phyloP scores from a whole-genome alignment of 2,113 vertebrate genomes.

The Pluvialis apricaria region DNA sequence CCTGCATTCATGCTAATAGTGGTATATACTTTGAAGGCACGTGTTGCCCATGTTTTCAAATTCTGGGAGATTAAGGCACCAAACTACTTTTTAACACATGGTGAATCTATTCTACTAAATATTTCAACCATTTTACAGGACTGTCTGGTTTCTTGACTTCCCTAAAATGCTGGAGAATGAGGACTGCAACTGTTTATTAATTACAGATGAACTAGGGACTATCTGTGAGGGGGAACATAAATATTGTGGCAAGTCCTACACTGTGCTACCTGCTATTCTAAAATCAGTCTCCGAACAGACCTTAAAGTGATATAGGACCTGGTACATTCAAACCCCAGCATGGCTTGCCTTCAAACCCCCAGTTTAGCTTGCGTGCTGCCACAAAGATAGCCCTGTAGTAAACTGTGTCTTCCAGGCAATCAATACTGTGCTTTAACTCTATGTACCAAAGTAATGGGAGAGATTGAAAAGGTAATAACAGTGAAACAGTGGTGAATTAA shows the following conservation, averaged over 20 bases:
- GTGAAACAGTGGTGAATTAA: not conserved
- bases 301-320: not conserved
- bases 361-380: not conserved
- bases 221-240: not conserved
- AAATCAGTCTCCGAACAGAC: not conserved
- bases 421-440: not conserved
- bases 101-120: not conserved
- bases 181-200: not conserved
- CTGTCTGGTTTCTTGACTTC: not conserved
- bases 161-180: not conserved
- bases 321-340: not conserved
- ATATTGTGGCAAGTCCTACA: not conserved
- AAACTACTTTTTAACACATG: not conserved
- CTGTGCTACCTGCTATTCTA: not conserved
- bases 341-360: not conserved
- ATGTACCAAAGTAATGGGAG: not conserved
- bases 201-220: not conserved
- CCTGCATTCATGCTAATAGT: not conserved
- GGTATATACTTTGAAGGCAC: not conserved
- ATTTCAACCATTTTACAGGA: not conserved
- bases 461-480: not conserved
- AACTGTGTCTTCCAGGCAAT: not conserved
- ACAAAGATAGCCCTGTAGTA: not conserved
- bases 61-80: not conserved
- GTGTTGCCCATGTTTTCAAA: not conserved